Evolutionary conservation across 2,888 invertebrate genomes (phyloP).

Genomic region (Entomobrya proxima): DNA sequence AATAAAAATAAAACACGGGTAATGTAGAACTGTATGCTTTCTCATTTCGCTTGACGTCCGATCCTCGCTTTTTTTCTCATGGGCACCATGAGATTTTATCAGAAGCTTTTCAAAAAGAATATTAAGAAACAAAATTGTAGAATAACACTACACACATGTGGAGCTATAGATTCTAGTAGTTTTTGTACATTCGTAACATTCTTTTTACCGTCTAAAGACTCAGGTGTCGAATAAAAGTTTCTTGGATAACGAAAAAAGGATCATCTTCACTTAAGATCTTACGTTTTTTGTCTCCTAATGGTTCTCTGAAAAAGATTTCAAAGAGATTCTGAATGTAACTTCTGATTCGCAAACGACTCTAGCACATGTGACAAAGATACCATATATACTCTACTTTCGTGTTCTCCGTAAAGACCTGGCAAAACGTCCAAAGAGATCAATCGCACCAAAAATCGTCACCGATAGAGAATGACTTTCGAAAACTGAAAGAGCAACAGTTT

Average conservation of each 20-base stretch:
- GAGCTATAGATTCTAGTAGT: too few species aligned
- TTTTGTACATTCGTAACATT: background rate
- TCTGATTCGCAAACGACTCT: background rate
- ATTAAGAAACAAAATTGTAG: background rate
- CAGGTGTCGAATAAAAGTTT: background rate
- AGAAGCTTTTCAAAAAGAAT: background rate
- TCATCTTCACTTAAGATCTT: background rate
- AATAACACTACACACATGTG: background rate
- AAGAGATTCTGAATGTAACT: background rate
- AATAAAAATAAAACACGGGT: constrained; percentile 17
- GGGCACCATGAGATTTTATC: constrained; percentile 17
- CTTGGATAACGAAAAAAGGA: background rate
- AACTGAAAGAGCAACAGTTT: constrained; percentile 53
- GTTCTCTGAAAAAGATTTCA: background rate
- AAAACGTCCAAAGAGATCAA: constrained; percentile 29
- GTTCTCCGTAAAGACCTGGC: background rate
- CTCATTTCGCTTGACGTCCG: background rate
- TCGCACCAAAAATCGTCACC: constrained; percentile 34
- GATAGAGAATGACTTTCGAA: constrained; percentile 18
- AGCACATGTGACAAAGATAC: background rate
- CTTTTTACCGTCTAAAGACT: background rate
- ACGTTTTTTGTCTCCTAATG: background rate
- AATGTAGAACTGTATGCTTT: background rate
- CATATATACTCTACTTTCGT: background rate
- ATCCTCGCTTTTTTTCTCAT: background rate